phyloP scores from a whole-genome alignment of 2,888 invertebrate genomes.

The Eristalis tenax region DNA sequence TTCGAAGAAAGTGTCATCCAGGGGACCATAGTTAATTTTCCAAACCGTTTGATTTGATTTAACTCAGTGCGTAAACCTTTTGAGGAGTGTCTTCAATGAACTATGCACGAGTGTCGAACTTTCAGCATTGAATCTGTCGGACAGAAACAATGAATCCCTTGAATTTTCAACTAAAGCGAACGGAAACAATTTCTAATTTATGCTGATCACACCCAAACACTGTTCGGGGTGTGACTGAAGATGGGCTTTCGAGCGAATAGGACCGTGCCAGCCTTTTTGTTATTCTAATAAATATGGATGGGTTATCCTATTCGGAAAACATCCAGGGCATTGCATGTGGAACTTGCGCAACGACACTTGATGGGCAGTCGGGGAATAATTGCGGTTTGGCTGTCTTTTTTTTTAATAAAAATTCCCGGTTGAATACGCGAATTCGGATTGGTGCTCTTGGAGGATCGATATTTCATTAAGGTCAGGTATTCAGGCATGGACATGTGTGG shows the following conservation, averaged over 20 bases:
- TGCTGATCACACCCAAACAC: neutral
- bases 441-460: neutral
- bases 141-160: neutral
- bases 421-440: neutral
- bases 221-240: neutral
- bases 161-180: neutral
- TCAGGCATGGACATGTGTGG: neutral
- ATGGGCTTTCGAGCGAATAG: neutral
- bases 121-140: neutral
- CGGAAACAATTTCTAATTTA: constrained; percentile 1
- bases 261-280: neutral
- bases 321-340: neutral
- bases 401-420: neutral
- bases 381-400: neutral
- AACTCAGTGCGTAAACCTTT: neutral
- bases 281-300: neutral
- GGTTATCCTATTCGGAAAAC: neutral
- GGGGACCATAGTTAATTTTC: constrained; percentile 3
- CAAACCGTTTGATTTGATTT: constrained; percentile 1
- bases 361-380: neutral
- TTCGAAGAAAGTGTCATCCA: neutral
- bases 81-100: neutral
- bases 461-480: neutral
- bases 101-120: too few relatives aligned
- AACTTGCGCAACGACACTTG: neutral